Evolutionary conservation across 2,113 vertebrate species (phyloP), one percentile per base, ranked within the genome.

Genomic region (Pithys albifrons): DNA sequence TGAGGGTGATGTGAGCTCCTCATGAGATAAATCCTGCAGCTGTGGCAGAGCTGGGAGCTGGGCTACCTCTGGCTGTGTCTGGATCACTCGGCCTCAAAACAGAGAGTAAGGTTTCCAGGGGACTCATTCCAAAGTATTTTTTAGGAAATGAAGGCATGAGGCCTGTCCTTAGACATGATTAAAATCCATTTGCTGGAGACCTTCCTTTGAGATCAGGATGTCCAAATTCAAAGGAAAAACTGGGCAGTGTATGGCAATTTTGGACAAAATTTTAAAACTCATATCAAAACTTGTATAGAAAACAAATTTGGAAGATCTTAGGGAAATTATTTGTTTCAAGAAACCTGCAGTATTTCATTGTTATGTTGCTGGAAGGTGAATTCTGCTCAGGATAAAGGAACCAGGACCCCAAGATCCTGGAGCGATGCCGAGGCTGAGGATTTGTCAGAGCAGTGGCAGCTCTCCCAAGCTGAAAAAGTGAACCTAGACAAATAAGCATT

Each of bases 381-480:
- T 55, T 49, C 49, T 54, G 59, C 24, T 28, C 62, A 28, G 51
- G 20, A 22, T 76, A 9, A 14, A 19, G 16, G 48, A 59, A n/a
- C 33, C 66, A 49, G 51, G 6, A 19, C 45, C 61, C 62, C 29
- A 5, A 22, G 28, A 75, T 49, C 31, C 51, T 35, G 49, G 19
- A 57, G n/a, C 41, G 33, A 6, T 11, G 31, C 25, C 2, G 0
- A 2, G 12, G 1, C 37, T 41, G 19, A 62, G 54, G 54, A 10
- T 59, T 64, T 90, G 31, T 31, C 88, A 22, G n/a, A 46, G 61
- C 70, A 67, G 62, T 11, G 1, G 0, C 27, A 33, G 10, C 19
- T 64, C 54, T 67, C 41, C 13, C 35, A 33, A 16, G 29, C 48
- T n/a, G 54, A 59, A 35, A 12, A 2, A 0, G 33, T 61, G 45